phyloP scores from a whole-genome alignment of 1,140 invertebrate species.

The Microplitis demolitor region DNA sequence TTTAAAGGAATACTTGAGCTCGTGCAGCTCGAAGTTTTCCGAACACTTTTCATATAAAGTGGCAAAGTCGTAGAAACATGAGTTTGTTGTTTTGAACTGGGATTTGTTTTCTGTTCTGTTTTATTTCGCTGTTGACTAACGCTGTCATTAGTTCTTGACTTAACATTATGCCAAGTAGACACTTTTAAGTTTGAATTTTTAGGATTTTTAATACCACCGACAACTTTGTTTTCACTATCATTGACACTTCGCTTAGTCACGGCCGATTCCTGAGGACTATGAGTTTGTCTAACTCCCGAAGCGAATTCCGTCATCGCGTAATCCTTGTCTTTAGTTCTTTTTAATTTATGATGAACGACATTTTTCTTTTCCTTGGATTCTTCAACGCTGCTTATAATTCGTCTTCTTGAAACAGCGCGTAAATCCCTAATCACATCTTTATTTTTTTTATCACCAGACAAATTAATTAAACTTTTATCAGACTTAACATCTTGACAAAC shows the following conservation, averaged over 20 bases:
- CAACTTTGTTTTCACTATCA: slow-evolving; percentile 13
- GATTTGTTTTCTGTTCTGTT: background rate
- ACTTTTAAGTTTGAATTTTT: background rate
- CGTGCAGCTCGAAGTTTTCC: slow-evolving; percentile 39
- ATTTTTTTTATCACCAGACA: background rate
- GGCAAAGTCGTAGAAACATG: slow-evolving; percentile 45
- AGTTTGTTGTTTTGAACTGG: background rate
- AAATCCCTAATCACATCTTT: slow-evolving; percentile 21
- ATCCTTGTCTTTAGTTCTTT: background rate
- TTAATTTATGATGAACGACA: background rate
- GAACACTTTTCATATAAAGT: slow-evolving; percentile 39
- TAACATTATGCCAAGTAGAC: slow-evolving; percentile 13
- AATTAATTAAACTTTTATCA: background rate
- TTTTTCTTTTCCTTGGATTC: background rate
- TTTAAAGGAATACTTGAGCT: slow-evolving; percentile 40
- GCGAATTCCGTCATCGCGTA: background rate
- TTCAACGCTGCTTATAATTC: slow-evolving; percentile 47
- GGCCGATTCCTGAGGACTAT: background rate
- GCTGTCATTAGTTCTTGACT: slow-evolving; percentile 10
- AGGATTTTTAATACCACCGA: background rate
- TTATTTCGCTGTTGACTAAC: background rate
- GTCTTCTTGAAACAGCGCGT: slow-evolving; percentile 48
- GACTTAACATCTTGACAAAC: slow-evolving; percentile 21
- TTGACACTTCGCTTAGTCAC: background rate
- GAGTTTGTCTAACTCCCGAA: too few species aligned